Evolutionary conservation across 2,797 vertebrate species (phyloP), one percentile per base, ranked within the genome.

Genomic region (Eidolon dupreanum): DNA sequence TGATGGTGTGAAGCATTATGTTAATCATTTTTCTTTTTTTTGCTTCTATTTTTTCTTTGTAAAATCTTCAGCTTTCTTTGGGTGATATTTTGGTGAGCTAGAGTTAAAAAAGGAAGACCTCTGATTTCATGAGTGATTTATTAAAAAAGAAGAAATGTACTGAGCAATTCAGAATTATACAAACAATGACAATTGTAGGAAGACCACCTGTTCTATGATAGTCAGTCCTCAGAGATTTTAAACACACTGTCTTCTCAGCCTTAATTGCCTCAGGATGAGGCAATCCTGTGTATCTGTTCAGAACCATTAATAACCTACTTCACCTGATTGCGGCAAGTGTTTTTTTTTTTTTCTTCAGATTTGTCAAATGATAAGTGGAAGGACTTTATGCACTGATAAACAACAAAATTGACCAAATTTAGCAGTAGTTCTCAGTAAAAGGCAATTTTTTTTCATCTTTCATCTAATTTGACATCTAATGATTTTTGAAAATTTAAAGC

Each of bases 251-350:
- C 96, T 98, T 98, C 96, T 94, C 98, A 98, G 97, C 96, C 97
- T 98, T 99, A 99, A 99, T 98, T 98, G 98, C 97, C 98, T 98
- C 98, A 98, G 98, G 98, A 98, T 98, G 98, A 99, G 98, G 98
- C 98, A 98, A 98, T 98, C 97, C 98, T 98, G 97, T 98, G 98
- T 98, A 97, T 98, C 98, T 98, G 98, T 98, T 98, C 98, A 98
- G 98, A 98, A 98, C 98, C 98, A 98, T 98, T 99, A 98, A 98
- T 98, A 98, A 98, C 98, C 98, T 98, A 98, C 98, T 98, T 99
- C 98, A 99, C 98, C 98, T 99, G 98, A 99, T 98, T 98, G 98
- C 98, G 97, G 97, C 94, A 97, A 99, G 98, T 98, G 97, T 97
- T 98, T 85, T 98, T 97, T 98, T 85, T 63, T 38, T 33, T 16